Evolutionary conservation across 2,888 invertebrate genomes (phyloP).

Genomic region (Eupithecia tripunctaria): DNA sequence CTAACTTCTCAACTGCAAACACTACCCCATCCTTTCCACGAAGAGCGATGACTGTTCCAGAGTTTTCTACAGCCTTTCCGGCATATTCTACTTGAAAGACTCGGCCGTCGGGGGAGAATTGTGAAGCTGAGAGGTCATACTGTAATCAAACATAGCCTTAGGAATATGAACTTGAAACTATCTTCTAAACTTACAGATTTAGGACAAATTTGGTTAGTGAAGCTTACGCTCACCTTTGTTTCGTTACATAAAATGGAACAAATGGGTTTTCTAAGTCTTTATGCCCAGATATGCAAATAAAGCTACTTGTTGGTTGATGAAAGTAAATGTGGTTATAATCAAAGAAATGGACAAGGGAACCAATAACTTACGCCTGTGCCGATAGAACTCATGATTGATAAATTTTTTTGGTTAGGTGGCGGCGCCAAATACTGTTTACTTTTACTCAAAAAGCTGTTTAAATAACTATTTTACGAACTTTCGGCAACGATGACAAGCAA

Average conservation of each 20-base stretch:
- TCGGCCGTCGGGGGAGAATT: slow-evolving; percentile 99
- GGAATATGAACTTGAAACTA: neutral
- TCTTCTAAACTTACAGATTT: neutral
- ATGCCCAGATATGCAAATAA: neutral
- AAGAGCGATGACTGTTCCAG: slow-evolving; percentile 97
- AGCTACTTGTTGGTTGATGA: neutral
- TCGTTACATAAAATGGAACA: neutral
- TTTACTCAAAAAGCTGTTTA: slow-evolving; percentile 34
- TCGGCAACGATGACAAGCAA: slow-evolving; percentile 74
- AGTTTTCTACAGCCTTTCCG: slow-evolving; percentile 99
- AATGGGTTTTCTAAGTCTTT: neutral
- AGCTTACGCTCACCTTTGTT: neutral
- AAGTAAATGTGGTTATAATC: slow-evolving; percentile 4
- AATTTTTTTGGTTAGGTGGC: slow-evolving; percentile 35
- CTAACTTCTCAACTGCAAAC: slow-evolving; percentile 98
- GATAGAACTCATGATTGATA: slow-evolving; percentile 93
- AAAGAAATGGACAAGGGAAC: neutral
- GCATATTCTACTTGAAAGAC: slow-evolving; percentile 99
- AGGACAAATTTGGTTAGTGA: neutral
- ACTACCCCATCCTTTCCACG: slow-evolving; percentile 98
- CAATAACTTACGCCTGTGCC: slow-evolving; percentile 93
- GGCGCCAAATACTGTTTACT: slow-evolving; percentile 28
- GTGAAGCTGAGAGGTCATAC: slow-evolving; percentile 99
- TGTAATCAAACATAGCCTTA: slow-evolving; percentile 70
- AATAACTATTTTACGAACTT: slow-evolving; percentile 46